A percentile compares a stretch with the other conserved stretches of the same genome.
Evolutionary conservation across 2,888 invertebrate species (phyloP).

Genomic region (Seladonia tumulorum): DNA sequence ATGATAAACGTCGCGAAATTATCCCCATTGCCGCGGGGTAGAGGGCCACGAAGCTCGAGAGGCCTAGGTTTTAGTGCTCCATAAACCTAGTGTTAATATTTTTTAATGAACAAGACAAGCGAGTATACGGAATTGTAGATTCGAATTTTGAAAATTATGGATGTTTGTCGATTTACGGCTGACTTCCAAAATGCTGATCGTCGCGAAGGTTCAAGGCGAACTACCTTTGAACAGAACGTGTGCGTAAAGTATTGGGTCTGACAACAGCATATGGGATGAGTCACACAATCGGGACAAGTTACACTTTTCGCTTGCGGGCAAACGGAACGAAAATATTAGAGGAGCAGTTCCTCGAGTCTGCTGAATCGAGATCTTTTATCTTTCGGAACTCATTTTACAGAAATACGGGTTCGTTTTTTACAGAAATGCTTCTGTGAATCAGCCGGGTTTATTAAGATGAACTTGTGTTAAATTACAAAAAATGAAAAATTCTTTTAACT

Average conservation of each 20-base stretch:
- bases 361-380: neutral
- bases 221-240: slow-evolving; percentile 11
- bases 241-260: slow-evolving; percentile 5
- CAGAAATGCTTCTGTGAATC: neutral
- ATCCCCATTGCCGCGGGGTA: no score
- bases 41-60: no score
- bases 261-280: neutral
- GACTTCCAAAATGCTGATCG: neutral
- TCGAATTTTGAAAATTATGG: neutral
- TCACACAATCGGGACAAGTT: slow-evolving; percentile 7
- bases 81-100: no score
- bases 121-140: neutral
- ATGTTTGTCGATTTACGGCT: neutral
- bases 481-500: neutral
- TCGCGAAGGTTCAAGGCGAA: neutral
- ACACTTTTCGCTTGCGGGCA: neutral
- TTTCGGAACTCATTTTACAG: neutral
- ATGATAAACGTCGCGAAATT: no score
- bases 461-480: neutral
- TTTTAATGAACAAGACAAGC: neutral
- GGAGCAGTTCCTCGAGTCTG: neutral
- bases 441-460: neutral
- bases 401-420: neutral
- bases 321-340: neutral
- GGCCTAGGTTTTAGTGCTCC: no score